Conservation (phyloP, 2,888 invertebrate species). For the Antheraea yamamai region DNA sequence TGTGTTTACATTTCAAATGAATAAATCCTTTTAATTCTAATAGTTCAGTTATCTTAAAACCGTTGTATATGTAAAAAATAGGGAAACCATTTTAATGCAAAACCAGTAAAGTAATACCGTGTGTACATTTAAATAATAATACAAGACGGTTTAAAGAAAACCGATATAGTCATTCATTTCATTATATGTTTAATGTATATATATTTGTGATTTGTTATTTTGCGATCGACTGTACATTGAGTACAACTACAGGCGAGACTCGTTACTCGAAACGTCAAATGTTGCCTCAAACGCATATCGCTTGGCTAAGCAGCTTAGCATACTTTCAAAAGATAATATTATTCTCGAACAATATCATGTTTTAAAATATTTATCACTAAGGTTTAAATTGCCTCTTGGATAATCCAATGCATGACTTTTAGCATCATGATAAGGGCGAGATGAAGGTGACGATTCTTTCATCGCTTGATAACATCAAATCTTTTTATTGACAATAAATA, state of each 20-base stretch:
- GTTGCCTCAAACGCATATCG: slow-evolving; percentile 65
- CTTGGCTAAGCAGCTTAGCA: slow-evolving; percentile 76
- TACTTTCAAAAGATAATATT: slow-evolving; percentile 46
- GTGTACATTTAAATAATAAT: not conserved
- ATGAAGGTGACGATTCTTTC: slow-evolving; percentile 79
- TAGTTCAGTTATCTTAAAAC: not conserved
- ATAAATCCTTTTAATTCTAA: not conserved
- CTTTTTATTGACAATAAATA: slow-evolving; percentile 81
- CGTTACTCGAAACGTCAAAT: slow-evolving; percentile 70
- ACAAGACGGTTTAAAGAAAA: not conserved
- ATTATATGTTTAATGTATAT: slow-evolving; percentile 10
- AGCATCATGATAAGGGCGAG: slow-evolving; percentile 72
- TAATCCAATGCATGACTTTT: slow-evolving; percentile 62
- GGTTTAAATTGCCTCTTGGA: slow-evolving; percentile 32
- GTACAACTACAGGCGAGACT: slow-evolving; percentile 54
- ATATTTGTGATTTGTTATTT: slow-evolving; percentile 29
- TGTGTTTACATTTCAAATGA: not conserved
- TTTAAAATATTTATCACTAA: slow-evolving; percentile 37
- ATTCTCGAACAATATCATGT: slow-evolving; percentile 40
- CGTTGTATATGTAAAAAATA: not conserved
- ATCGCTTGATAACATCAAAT: slow-evolving; percentile 79
- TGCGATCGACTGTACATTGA: slow-evolving; percentile 48
- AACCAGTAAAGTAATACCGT: not conserved
- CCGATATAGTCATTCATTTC: not conserved
- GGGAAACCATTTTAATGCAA: not conserved